phyloP scores from a whole-genome alignment of 2,797 vertebrate genomes.

The Hippopotamyrus pictus region DNA sequence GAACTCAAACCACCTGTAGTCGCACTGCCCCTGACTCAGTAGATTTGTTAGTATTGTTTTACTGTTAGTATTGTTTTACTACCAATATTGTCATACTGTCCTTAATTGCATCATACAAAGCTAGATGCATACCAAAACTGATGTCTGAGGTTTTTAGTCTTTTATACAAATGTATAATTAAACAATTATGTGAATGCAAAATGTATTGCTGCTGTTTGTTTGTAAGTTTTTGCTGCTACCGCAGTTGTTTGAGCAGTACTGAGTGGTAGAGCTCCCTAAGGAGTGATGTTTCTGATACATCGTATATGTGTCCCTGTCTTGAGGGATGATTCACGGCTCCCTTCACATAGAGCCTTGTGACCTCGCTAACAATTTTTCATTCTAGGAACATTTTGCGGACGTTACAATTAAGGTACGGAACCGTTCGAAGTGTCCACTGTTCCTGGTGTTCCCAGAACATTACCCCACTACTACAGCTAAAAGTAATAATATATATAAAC shows the following conservation, averaged over 20 bases:
- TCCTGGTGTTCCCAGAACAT: background rate
- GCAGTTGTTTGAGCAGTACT: background rate
- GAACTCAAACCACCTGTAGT: background rate
- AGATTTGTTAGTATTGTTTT: background rate
- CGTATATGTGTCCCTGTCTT: background rate
- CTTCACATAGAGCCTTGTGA: background rate
- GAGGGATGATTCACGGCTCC: background rate
- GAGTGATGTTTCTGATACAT: background rate
- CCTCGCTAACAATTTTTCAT: background rate
- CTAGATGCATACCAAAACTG: background rate
- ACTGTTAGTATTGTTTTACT: background rate
- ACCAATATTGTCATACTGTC: background rate
- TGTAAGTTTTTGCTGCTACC: background rate
- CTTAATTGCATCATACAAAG: background rate
- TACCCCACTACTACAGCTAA: background rate
- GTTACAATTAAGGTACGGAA: background rate
- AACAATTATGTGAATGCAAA: background rate
- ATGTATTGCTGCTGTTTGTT: background rate
- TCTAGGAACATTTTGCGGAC: background rate
- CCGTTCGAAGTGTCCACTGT: background rate
- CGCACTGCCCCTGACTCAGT: no score
- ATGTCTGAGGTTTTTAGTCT: background rate
- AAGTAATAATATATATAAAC: background rate
- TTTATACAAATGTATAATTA: background rate
- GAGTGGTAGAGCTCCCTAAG: background rate